phyloP scores from a whole-genome alignment of 2,888 invertebrate genomes.

The Caenorhabditis doughertyi region DNA sequence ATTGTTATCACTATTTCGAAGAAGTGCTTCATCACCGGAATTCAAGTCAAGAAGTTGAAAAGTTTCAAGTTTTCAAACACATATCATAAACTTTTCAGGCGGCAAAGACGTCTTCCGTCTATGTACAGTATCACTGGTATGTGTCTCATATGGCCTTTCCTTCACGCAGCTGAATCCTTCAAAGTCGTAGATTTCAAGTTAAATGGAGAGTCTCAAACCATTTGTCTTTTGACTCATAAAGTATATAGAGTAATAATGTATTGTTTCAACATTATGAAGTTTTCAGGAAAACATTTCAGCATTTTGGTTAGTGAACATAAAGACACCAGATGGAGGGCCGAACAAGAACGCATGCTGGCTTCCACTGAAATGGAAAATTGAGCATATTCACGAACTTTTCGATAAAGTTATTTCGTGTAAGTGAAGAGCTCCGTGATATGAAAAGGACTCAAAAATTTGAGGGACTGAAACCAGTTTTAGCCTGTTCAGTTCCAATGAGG shows the following conservation, averaged over 20 bases:
- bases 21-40: conserved; percentile 26
- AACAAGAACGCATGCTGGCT: not conserved
- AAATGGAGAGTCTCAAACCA: not conserved
- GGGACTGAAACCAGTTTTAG: too few relatives aligned
- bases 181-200: not conserved
- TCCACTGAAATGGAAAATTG: not conserved
- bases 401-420: not conserved
- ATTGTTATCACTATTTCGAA: conserved; percentile 7
- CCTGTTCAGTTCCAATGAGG: too few relatives aligned
- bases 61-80: not conserved
- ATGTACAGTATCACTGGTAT: not conserved
- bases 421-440: not conserved
- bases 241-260: not conserved
- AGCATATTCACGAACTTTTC: not conserved
- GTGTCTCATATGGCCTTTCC: conserved; percentile 17
- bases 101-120: not conserved
- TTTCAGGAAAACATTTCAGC: conserved; percentile 20
- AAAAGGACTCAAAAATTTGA: not conserved
- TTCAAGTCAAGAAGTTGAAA: conserved; percentile 21
- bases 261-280: too few relatives aligned
- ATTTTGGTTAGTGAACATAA: not conserved
- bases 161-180: not conserved
- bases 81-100: conserved; percentile 2
- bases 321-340: not conserved
- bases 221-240: conserved; percentile 12